Conservation (phyloP, 2,797 vertebrate species). For the Rhinogobio ventralis region DNA sequence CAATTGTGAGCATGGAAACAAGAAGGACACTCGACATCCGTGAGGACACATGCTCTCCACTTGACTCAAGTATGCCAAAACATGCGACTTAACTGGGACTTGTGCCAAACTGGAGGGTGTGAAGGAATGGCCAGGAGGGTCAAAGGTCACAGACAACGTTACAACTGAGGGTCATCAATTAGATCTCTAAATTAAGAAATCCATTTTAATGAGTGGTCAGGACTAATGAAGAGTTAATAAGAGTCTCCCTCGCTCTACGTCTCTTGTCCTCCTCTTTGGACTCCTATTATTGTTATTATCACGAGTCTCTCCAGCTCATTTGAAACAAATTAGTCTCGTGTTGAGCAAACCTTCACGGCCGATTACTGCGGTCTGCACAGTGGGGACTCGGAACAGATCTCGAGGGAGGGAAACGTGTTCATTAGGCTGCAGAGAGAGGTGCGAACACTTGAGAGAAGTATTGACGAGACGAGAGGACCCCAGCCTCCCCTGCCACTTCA, state of each 20-base stretch:
- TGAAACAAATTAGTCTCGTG: conserved; percentile 62
- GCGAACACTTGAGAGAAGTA: conserved; percentile 23
- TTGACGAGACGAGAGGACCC: conserved; percentile 6
- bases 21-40: background rate
- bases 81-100: background rate
- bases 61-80: background rate
- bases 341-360: conserved; percentile 58
- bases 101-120: background rate
- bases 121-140: background rate
- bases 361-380: conserved; percentile 49
- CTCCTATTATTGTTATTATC: conserved; percentile 45
- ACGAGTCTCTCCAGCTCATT: conserved; percentile 60
- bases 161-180: conserved; percentile 23
- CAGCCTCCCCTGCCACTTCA: conserved; percentile 19
- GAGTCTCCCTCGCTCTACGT: background rate
- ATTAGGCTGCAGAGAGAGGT: conserved; percentile 42
- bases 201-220: conserved; percentile 16
- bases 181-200: conserved; percentile 26
- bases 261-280: conserved; percentile 26
- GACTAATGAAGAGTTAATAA: conserved; percentile 29
- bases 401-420: conserved; percentile 33
- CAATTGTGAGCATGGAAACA: background rate
- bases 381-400: conserved; percentile 28
- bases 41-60: background rate
- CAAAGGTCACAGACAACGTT: background rate